Evolutionary conservation across 2,113 vertebrate species (phyloP).

Genomic region (Antechinus stuartii): DNA sequence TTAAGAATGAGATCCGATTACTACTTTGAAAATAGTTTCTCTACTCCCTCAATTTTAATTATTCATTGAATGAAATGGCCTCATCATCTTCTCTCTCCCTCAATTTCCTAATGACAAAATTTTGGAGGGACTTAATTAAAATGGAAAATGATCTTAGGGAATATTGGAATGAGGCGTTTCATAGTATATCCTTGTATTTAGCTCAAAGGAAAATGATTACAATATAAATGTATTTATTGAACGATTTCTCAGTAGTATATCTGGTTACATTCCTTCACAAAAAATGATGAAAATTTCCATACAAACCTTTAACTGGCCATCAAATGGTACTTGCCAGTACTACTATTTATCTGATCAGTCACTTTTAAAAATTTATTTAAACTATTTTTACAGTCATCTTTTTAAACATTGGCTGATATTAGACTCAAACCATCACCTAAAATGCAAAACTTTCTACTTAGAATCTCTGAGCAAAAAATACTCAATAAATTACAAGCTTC

Average conservation of each 20-base stretch:
- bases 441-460: background rate
- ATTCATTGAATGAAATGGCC: slow-evolving; percentile 31
- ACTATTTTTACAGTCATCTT: background rate
- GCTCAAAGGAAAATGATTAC: slow-evolving; percentile 27
- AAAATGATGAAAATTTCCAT: background rate
- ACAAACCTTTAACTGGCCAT: background rate
- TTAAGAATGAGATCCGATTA: background rate
- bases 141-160: slow-evolving; percentile 54
- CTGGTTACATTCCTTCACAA: background rate
- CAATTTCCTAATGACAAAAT: slow-evolving; percentile 11
- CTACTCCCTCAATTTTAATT: background rate
- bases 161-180: background rate
- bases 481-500: background rate
- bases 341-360: background rate
- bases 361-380: background rate
- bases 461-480: slow-evolving; percentile 18
- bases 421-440: background rate
- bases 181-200: slow-evolving; percentile 10
- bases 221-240: background rate
- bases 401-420: background rate
- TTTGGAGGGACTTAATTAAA: slow-evolving; percentile 30
- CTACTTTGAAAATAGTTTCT: slow-evolving; percentile 7
- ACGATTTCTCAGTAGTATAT: background rate
- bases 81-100: slow-evolving; percentile 21
- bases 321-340: background rate